Conservation (phyloP, 2,113 vertebrate species). For the Microcebus jonahi region DNA sequence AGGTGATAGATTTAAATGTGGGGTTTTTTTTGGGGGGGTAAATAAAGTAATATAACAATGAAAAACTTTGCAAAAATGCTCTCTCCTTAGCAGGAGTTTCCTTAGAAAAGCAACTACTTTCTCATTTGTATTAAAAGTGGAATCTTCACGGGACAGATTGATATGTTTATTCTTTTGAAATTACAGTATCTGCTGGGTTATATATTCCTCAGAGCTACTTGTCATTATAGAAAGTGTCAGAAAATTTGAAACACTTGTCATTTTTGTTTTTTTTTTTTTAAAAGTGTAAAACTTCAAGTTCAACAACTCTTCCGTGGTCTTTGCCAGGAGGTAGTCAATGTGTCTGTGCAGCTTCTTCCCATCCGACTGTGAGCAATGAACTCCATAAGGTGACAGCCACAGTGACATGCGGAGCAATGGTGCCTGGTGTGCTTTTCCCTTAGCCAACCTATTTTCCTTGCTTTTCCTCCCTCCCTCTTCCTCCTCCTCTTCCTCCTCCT, state of each 20-base stretch:
- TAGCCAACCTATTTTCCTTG: neutral
- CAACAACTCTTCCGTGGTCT: neutral
- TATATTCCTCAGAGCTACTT: neutral
- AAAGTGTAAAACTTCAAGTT: neutral
- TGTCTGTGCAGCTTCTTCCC: neutral
- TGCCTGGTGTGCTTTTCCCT: fast-evolving
- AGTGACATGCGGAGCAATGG: fast-evolving
- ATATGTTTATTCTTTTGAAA: slow-evolving; percentile 5
- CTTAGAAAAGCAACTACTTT: neutral
- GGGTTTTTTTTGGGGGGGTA: neutral
- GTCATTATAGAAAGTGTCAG: neutral
- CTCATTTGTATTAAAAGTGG: neutral
- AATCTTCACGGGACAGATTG: neutral
- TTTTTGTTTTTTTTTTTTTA: neutral
- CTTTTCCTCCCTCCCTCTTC: neutral
- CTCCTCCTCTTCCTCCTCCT: neutral
- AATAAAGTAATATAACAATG: neutral
- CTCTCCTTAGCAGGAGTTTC: neutral
- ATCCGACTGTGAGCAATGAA: neutral
- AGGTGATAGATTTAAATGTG: neutral
- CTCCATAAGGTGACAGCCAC: fast-evolving
- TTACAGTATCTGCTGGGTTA: neutral
- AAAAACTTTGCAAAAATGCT: neutral
- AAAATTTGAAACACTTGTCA: neutral
- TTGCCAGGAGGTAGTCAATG: fast-evolving